Evolutionary conservation across 2,797 vertebrate genomes (phyloP).

Genomic region (Microtus agrestis): DNA sequence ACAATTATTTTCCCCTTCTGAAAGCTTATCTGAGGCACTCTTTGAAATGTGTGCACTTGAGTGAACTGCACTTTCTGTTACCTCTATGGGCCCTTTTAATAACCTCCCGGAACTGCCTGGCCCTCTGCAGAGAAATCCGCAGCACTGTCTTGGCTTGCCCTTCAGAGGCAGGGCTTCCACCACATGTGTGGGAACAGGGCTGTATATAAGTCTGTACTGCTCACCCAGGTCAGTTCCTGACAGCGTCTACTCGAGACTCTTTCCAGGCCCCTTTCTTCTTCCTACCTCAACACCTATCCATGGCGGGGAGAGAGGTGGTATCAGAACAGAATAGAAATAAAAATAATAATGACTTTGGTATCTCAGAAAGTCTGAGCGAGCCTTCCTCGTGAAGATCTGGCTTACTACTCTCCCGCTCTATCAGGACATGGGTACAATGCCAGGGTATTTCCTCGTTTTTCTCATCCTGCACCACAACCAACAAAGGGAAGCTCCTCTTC

Average conservation of each 20-base stretch:
- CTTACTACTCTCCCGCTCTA: background rate
- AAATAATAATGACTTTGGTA: background rate
- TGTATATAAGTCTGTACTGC: background rate
- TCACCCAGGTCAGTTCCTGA: background rate
- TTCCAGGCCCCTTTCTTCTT: background rate
- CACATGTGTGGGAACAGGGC: rapidly evolving
- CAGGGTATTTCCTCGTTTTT: background rate
- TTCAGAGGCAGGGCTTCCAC: background rate
- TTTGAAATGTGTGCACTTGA: slow-evolving; percentile 14
- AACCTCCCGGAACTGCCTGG: background rate
- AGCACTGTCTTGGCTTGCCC: background rate
- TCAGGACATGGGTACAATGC: background rate
- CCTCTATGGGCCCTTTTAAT: background rate
- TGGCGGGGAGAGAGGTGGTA: background rate
- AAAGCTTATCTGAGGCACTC: slow-evolving; percentile 70
- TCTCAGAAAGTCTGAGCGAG: background rate
- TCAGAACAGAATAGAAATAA: background rate
- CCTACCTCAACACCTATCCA: background rate
- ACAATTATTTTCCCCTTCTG: slow-evolving; percentile 83
- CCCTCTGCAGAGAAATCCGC: background rate
- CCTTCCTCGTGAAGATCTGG: background rate
- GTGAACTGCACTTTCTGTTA: slow-evolving; percentile 2
- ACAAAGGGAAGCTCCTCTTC: background rate
- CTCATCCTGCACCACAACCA: background rate
- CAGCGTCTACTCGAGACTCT: background rate